A percentile compares a stretch with the other conserved stretches of the same genome.
These are phyloP conservation scores for Drosophila sordidula DNA, from an alignment of 2,888 invertebrate species.

Conservation along the genomic window DNA sequence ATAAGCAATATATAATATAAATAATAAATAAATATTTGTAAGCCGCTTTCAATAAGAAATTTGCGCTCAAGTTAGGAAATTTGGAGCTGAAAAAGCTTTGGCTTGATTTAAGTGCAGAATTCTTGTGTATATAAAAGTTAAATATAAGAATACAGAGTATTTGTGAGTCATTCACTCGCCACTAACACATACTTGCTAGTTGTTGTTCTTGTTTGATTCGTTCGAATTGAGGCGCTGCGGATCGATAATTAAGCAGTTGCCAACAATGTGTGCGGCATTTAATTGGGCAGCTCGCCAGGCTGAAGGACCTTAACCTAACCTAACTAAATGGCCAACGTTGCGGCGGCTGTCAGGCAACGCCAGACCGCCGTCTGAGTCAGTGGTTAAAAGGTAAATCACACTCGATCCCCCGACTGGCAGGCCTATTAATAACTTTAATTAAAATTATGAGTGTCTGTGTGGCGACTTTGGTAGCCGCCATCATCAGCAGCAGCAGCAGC, in stretches of 20 bases:
- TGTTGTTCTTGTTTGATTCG: constrained; percentile 12
- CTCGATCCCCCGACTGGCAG: constrained; percentile 47
- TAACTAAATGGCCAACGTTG: constrained; percentile 4
- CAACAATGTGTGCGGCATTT: constrained; percentile 79
- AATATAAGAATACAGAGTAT: not conserved
- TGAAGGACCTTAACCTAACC: constrained; percentile 52
- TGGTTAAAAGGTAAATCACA: constrained; percentile 18
- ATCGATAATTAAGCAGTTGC: constrained; percentile 80
- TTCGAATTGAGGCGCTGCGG: constrained; percentile 44
- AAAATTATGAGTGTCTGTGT: constrained; percentile 56
- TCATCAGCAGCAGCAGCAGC: constrained; percentile 4
- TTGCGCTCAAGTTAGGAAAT: too few relatives aligned
- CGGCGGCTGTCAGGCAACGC: not conserved
- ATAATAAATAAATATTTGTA: too few relatives aligned
- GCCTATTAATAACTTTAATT: constrained; percentile 83
- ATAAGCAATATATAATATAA: too few relatives aligned
- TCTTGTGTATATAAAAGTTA: too few relatives aligned
- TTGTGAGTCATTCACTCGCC: not conserved
- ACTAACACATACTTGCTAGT: not conserved
- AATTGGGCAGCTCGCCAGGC: constrained; percentile 58
- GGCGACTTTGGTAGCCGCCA: constrained; percentile 44
- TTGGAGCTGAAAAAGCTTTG: too few relatives aligned
- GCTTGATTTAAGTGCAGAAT: too few relatives aligned
- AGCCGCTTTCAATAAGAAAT: too few relatives aligned
- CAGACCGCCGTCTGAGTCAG: not conserved